Conservation (phyloP, 2,113 vertebrate genomes). For the Dipodomys stephensi region DNA sequence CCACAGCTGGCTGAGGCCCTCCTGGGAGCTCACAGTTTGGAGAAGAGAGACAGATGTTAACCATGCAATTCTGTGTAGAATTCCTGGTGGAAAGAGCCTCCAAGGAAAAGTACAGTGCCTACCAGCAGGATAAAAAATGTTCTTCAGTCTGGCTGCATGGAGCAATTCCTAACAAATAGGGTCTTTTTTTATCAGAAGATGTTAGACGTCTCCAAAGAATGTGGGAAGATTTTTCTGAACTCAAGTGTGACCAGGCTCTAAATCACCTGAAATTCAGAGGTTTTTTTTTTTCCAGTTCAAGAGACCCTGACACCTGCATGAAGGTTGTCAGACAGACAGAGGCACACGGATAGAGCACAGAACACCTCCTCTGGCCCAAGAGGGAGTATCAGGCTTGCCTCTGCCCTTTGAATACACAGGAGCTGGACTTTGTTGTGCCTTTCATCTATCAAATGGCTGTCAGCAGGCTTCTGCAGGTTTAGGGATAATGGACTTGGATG, state of each 20-base stretch:
- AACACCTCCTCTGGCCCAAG: background rate
- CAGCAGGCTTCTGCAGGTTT: conserved; percentile 22
- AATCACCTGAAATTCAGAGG: background rate
- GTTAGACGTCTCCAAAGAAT: conserved; percentile 24
- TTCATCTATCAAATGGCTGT: conserved; percentile 22
- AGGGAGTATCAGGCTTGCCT: background rate
- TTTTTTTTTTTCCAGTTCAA: background rate
- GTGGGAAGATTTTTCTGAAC: background rate
- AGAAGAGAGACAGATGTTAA: background rate
- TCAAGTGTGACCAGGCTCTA: background rate
- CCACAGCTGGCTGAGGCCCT: background rate
- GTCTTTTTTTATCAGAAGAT: conserved; percentile 62
- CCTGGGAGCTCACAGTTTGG: background rate
- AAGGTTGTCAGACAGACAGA: background rate
- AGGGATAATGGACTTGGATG: conserved; percentile 62
- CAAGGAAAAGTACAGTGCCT: background rate
- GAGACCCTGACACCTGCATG: background rate
- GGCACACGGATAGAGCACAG: background rate
- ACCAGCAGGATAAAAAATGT: background rate
- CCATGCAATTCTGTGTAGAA: background rate
- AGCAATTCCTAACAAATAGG: conserved; percentile 41
- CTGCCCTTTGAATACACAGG: background rate
- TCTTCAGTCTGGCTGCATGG: conserved; percentile 38
- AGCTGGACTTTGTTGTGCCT: background rate
- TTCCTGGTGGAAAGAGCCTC: background rate